Conservation (phyloP, 2,113 vertebrate species). For the Pyrgilauda ruficollis region DNA sequence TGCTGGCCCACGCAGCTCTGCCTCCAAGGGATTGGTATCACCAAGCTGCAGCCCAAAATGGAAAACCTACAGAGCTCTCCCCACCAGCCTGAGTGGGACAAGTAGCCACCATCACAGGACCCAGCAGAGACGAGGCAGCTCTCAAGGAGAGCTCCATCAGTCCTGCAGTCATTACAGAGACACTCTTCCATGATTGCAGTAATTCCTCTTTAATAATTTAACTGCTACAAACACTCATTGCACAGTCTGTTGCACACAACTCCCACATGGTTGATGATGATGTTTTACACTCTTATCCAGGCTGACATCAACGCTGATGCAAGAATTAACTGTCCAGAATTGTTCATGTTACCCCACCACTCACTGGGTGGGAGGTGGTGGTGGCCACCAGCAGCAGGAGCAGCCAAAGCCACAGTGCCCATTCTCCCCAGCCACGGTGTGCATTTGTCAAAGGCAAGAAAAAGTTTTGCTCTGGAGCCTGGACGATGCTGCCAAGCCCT, state of each 20-base stretch:
- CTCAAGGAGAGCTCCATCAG: background rate
- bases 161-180: background rate
- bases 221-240: background rate
- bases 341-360: rapidly evolving
- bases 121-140: background rate
- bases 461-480: background rate
- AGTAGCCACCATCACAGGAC: rapidly evolving
- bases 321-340: background rate
- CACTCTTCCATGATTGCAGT: background rate
- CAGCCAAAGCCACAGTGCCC: rapidly evolving
- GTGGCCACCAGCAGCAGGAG: background rate
- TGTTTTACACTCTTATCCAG: background rate
- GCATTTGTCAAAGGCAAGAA: background rate
- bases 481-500: background rate
- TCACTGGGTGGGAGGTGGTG: rapidly evolving
- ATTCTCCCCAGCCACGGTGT: rapidly evolving
- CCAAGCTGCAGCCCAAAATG: background rate
- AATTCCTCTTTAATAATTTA: slow-evolving; percentile 10
- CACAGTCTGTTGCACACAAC: background rate
- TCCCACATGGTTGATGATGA: rapidly evolving
- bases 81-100: rapidly evolving
- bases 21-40: rapidly evolving
- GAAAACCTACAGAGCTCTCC: background rate
- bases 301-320: background rate
- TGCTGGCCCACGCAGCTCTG: rapidly evolving